A percentile compares a stretch with the other conserved stretches of the same genome.
Evolutionary conservation across 2,113 vertebrate species (phyloP).

Genomic region (Micronycteris hirsuta): DNA sequence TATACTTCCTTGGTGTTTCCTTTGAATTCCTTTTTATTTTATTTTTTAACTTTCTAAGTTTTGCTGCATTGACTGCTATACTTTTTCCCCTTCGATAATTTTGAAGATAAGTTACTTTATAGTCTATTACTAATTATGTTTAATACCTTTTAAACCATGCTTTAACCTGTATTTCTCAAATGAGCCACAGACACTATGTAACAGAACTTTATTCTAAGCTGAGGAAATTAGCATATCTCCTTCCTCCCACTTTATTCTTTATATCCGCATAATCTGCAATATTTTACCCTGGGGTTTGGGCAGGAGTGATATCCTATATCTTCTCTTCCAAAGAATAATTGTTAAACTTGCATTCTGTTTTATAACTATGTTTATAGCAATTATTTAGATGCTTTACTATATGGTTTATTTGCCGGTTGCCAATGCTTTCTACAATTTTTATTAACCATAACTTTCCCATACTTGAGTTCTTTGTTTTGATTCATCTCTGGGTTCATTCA

Average conservation of each 20-base stretch:
- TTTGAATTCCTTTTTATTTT: conserved; percentile 1
- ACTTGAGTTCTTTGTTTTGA: conserved; percentile 10
- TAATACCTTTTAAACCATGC: conserved; percentile 55
- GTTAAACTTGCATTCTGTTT: conserved; percentile 16
- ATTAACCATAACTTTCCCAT: neutral
- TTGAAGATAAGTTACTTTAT: conserved; percentile 61
- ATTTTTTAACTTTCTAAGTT: neutral
- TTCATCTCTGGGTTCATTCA: neutral
- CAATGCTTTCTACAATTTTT: neutral
- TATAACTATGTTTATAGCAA: neutral
- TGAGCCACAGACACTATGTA: conserved; percentile 55
- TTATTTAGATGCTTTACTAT: conserved; percentile 27
- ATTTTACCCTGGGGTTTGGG: conserved; percentile 27
- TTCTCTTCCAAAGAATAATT: conserved; percentile 49
- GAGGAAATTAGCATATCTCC: conserved; percentile 51
- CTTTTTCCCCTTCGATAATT: conserved; percentile 55
- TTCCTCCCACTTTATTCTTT: conserved; percentile 41
- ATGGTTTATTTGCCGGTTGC: neutral
- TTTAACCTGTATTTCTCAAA: conserved; percentile 66
- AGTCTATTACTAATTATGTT: conserved; percentile 67
- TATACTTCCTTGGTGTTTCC: neutral
- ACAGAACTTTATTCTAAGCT: conserved; percentile 49
- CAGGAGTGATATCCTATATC: neutral
- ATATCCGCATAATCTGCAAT: conserved; percentile 36
- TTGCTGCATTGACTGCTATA: conserved; percentile 39